Evolutionary conservation across 2,797 vertebrate species (phyloP).

Genomic region (Pseudopleuronectes americanus): DNA sequence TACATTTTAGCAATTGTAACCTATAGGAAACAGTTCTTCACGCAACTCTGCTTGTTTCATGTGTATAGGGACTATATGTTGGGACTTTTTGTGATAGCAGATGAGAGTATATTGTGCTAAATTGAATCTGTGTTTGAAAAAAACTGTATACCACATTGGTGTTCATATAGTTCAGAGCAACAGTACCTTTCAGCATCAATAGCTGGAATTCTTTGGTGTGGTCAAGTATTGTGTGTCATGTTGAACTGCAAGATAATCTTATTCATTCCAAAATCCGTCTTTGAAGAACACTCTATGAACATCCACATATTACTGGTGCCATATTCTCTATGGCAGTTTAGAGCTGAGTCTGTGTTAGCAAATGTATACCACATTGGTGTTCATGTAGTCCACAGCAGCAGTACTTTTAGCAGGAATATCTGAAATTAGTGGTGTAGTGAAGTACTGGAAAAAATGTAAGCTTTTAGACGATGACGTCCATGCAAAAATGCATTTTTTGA

Average conservation of each 20-base stretch:
- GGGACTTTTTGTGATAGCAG: conserved; percentile 65
- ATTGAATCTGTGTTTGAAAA: conserved; percentile 56
- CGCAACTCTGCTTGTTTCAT: conserved; percentile 57
- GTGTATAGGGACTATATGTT: conserved; percentile 61
- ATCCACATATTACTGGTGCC: conserved; percentile 15
- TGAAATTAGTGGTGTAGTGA: conserved; percentile 33
- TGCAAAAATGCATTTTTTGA: conserved; percentile 64
- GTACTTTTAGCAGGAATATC: conserved; percentile 41
- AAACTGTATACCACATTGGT: conserved; percentile 77
- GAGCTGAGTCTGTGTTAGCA: conserved; percentile 46
- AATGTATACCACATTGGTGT: conserved; percentile 63
- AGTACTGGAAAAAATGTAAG: conserved; percentile 23
- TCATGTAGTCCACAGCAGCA: conserved; percentile 40
- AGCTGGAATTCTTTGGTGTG: conserved; percentile 64
- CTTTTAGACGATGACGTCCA: conserved; percentile 21
- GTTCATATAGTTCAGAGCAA: conserved; percentile 73
- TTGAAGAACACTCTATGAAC: conserved; percentile 29
- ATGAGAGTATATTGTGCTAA: conserved; percentile 60
- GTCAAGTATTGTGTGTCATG: conserved; percentile 65
- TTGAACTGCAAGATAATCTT: conserved; percentile 50
- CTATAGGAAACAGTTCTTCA: conserved; percentile 53
- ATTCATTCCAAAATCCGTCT: conserved; percentile 61
- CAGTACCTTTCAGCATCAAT: conserved; percentile 64
- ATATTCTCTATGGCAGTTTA: conserved; percentile 44
- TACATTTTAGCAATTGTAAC: conserved; percentile 52